phyloP scores from a whole-genome alignment of 2,113 vertebrate genomes.

The Pagrus major region DNA sequence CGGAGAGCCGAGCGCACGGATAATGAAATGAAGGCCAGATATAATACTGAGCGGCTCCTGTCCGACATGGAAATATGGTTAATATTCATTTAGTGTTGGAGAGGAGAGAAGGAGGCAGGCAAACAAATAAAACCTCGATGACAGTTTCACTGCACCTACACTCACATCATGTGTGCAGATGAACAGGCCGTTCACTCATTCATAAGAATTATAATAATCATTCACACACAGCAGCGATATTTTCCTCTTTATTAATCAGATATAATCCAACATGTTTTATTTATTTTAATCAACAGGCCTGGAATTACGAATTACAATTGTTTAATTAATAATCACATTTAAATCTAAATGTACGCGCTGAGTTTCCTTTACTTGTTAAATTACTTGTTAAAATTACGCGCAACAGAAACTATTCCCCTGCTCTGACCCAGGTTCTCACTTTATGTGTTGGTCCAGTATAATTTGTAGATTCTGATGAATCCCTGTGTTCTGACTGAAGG shows the following conservation, averaged over 20 bases:
- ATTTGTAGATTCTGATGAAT: neutral
- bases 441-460: too few relatives aligned
- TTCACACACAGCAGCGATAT: too few relatives aligned
- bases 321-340: too few relatives aligned
- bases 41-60: constrained; percentile 14
- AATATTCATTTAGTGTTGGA: constrained; percentile 10
- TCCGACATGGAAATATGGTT: constrained; percentile 33
- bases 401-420: neutral
- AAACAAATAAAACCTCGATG: constrained; percentile 1
- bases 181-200: rapidly evolving
- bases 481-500: too few relatives aligned
- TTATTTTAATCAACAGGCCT: too few relatives aligned
- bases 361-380: neutral
- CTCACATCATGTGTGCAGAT: neutral
- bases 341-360: too few relatives aligned
- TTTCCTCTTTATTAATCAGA: too few relatives aligned
- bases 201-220: neutral
- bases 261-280: too few relatives aligned
- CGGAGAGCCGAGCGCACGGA: constrained; percentile 68
- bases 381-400: neutral
- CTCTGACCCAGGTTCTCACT: too few relatives aligned
- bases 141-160: neutral
- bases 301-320: too few relatives aligned
- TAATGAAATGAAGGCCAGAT: constrained; percentile 56
- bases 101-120: neutral